phyloP scores from a whole-genome alignment of 2,113 vertebrate genomes.

The Vicugna pacos region DNA sequence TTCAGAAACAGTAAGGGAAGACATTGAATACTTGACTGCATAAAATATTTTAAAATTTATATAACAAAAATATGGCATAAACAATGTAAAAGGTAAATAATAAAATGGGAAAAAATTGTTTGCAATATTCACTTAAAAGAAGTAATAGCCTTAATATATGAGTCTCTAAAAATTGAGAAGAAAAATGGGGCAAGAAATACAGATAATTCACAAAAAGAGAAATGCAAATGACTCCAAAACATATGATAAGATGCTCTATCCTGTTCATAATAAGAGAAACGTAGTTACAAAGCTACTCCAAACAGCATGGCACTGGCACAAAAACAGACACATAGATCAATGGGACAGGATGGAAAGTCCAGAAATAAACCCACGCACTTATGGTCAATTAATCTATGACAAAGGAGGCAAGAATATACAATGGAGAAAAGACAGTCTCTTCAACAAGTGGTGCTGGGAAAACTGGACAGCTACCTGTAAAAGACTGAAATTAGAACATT shows the following conservation, averaged over 20 bases:
- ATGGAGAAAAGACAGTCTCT: too few relatives aligned
- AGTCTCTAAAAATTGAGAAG: conserved; percentile 34
- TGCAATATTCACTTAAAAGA: not conserved
- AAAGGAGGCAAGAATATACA: too few relatives aligned
- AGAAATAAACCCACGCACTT: too few relatives aligned
- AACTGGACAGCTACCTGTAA: too few relatives aligned
- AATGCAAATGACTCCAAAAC: not conserved
- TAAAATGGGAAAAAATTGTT: not conserved
- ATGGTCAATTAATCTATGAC: too few relatives aligned
- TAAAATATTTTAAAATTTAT: not conserved
- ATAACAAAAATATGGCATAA: not conserved
- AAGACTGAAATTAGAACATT: too few relatives aligned
- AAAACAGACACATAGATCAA: too few relatives aligned
- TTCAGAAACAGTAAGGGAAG: not conserved
- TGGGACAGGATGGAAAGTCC: too few relatives aligned
- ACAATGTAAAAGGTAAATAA: conserved; percentile 16
- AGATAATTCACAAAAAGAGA: conserved; percentile 37
- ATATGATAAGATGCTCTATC: conserved; percentile 3
- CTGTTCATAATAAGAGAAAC: not conserved
- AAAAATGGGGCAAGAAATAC: not conserved
- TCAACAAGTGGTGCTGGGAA: too few relatives aligned
- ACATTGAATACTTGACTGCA: not conserved
- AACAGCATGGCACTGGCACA: too few relatives aligned
- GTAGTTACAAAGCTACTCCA: not conserved
- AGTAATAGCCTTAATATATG: not conserved